These are phyloP conservation scores for Cataglyphis hispanica DNA, from an alignment of 1,140 invertebrate species.

Conservation along the genomic window DNA sequence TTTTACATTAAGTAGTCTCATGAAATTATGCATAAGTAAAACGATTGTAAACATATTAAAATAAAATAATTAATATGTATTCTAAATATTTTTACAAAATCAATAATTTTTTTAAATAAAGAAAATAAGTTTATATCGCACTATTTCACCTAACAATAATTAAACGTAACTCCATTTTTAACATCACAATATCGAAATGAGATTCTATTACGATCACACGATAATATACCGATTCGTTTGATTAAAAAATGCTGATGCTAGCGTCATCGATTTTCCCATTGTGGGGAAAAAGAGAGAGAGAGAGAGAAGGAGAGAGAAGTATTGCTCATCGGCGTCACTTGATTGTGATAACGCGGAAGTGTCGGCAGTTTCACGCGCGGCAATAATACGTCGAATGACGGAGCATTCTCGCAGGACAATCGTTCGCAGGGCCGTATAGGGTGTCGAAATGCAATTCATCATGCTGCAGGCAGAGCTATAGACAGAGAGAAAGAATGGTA, in stretches of 20 bases:
- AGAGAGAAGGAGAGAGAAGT: constrained; percentile 4
- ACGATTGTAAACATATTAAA: neutral
- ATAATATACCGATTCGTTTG: neutral
- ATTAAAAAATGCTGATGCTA: constrained; percentile 29
- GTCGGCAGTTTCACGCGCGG: constrained; percentile 59
- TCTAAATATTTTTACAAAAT: neutral
- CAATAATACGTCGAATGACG: constrained; percentile 79
- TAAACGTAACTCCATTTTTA: too few species aligned
- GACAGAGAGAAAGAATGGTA: constrained; percentile 26
- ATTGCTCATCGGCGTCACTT: constrained; percentile 52
- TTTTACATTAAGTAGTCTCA: neutral
- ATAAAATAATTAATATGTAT: neutral
- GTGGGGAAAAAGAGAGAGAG: neutral
- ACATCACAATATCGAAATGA: neutral
- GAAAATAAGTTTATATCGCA: neutral
- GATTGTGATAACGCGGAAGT: constrained; percentile 36
- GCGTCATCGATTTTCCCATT: constrained; percentile 20
- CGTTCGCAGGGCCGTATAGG: constrained; percentile 64
- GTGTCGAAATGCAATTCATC: constrained; percentile 84
- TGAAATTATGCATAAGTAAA: neutral
- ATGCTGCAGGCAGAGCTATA: constrained; percentile 49
- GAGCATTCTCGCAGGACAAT: constrained; percentile 74
- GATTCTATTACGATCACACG: constrained; percentile 1
- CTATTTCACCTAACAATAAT: neutral
- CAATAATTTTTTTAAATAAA: neutral